phyloP scores from a whole-genome alignment of 1,140 invertebrate genomes.

The Thrips palmi region DNA sequence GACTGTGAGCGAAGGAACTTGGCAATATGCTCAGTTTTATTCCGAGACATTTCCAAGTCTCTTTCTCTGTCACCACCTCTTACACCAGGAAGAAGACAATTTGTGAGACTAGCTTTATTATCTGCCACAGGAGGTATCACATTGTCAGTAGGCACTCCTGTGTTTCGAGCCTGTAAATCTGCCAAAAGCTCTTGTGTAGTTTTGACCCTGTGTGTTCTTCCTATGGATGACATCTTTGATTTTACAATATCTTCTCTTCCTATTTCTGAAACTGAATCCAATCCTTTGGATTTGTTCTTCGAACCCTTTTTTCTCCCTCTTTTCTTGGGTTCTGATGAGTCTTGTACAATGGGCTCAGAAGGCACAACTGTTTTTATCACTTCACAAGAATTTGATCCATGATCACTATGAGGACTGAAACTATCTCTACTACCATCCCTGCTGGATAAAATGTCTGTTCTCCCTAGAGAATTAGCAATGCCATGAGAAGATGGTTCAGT shows the following conservation, averaged over 20 bases:
- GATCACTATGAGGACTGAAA: slow-evolving; percentile 6
- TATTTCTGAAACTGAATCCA: slow-evolving; percentile 10
- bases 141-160: slow-evolving; percentile 20
- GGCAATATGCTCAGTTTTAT: slow-evolving; percentile 36
- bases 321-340: slow-evolving; percentile 28
- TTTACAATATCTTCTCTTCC: slow-evolving; percentile 36
- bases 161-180: slow-evolving; percentile 46
- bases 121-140: slow-evolving; percentile 10
- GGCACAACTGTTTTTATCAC: background rate
- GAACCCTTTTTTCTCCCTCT: slow-evolving; percentile 50
- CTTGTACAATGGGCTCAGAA: slow-evolving; percentile 6
- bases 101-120: slow-evolving; percentile 15
- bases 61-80: background rate
- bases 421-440: slow-evolving; percentile 4
- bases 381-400: background rate
- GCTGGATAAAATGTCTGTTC: slow-evolving; percentile 2
- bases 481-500: too few species aligned
- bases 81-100: slow-evolving; percentile 24
- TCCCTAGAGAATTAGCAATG: too few species aligned
- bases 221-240: slow-evolving; percentile 40
- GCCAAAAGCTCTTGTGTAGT: slow-evolving; percentile 68
- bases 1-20: slow-evolving; percentile 30
- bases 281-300: slow-evolving; percentile 25
- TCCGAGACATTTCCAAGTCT: slow-evolving; percentile 17
- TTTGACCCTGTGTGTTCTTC: slow-evolving; percentile 53